Percentiles rank a stretch among this genome's conserved stretches.
Conservation (phyloP, 2,888 invertebrate genomes). For the Cheilosia pagana region DNA sequence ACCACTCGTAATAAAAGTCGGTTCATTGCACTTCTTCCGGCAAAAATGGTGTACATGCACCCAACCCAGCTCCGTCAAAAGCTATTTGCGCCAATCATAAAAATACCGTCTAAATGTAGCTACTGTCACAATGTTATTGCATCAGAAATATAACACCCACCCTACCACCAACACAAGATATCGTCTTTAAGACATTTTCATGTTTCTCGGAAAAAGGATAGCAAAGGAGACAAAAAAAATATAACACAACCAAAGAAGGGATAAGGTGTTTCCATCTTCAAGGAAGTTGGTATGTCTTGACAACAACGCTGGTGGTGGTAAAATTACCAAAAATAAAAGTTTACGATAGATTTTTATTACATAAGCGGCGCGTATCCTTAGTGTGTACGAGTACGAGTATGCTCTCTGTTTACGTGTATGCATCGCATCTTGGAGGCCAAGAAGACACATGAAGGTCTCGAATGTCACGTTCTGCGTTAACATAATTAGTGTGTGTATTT, state of each 20-base stretch:
- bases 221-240: background rate
- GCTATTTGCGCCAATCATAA: slow-evolving; percentile 71
- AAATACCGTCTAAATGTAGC: slow-evolving; percentile 58
- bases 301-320: slow-evolving; percentile 23
- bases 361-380: slow-evolving; percentile 30
- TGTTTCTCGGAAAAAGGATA: slow-evolving; percentile 42
- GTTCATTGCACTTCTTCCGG: slow-evolving; percentile 40
- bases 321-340: slow-evolving; percentile 70
- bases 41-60: background rate
- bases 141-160: slow-evolving; percentile 14
- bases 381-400: too few species aligned
- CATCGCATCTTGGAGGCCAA: slow-evolving; percentile 21
- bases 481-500: slow-evolving; percentile 63
- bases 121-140: slow-evolving; percentile 56
- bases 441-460: slow-evolving; percentile 50
- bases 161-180: background rate
- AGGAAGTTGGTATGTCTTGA: slow-evolving; percentile 16
- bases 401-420: slow-evolving; percentile 4
- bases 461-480: slow-evolving; percentile 71
- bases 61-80: slow-evolving; percentile 39
- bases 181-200: slow-evolving; percentile 40
- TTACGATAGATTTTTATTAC: slow-evolving; percentile 64
- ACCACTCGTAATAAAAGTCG: slow-evolving; percentile 11
- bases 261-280: slow-evolving; percentile 7
- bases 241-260: slow-evolving; percentile 15